phyloP scores from a whole-genome alignment of 2,797 vertebrate genomes.

The Enteromius paludinosus region DNA sequence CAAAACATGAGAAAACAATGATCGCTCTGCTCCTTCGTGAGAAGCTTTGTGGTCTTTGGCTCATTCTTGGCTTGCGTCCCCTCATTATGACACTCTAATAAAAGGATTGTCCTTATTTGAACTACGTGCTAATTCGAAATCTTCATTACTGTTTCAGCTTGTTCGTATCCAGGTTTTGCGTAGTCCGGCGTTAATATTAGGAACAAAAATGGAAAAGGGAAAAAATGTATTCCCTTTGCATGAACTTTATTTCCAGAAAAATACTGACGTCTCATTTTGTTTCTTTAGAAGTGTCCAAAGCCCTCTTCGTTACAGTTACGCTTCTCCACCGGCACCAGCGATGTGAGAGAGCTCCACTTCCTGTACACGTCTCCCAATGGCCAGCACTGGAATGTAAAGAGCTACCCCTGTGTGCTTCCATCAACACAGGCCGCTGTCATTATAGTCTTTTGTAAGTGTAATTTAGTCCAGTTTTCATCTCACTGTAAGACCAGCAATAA shows the following conservation, averaged over 20 bases:
- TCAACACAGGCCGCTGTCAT: constrained; percentile 74
- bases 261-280: constrained; percentile 44
- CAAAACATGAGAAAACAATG: constrained; percentile 67
- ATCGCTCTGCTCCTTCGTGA: constrained; percentile 67
- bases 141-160: not conserved
- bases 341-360: constrained; percentile 55
- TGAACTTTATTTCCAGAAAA: constrained; percentile 50
- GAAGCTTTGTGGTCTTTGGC: constrained; percentile 76
- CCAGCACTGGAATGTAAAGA: constrained; percentile 75
- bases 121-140: not conserved
- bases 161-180: constrained; percentile 29
- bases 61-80: constrained; percentile 59
- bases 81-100: constrained; percentile 6
- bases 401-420: constrained; percentile 63
- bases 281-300: constrained; percentile 30
- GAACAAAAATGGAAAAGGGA: constrained; percentile 7
- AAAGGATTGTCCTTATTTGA: not conserved
- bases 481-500: constrained; percentile 76
- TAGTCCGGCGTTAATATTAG: constrained; percentile 15
- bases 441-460: constrained; percentile 62
- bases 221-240: constrained; percentile 43
- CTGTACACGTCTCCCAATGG: constrained; percentile 65
- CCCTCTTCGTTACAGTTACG: constrained; percentile 7
- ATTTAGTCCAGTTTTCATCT: constrained; percentile 58
- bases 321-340: constrained; percentile 55